Evolutionary conservation across 2,113 vertebrate species (phyloP).

Genomic region (Alligator mississippiensis): DNA sequence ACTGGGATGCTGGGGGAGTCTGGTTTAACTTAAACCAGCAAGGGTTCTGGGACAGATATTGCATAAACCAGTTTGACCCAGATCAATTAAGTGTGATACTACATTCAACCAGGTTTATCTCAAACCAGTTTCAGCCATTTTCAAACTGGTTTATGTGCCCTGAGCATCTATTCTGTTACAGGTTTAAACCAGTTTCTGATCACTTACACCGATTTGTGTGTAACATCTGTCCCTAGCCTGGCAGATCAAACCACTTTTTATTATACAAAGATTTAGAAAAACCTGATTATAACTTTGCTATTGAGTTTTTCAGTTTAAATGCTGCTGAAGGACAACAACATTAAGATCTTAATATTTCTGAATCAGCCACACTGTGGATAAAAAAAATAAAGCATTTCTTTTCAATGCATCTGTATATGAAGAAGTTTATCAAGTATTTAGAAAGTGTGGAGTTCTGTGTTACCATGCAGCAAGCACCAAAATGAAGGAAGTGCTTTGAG

Average conservation of each 20-base stretch:
- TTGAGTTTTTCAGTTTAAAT: not conserved
- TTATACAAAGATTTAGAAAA: not conserved
- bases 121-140: no score
- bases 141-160: no score
- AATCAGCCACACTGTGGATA: not conserved
- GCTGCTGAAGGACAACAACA: not conserved
- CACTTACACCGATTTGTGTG: no score
- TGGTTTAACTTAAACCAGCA: no score
- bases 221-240: no score
- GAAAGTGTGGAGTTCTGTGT: not conserved
- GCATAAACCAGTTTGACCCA: no score
- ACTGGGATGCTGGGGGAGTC: no score
- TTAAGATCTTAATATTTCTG: not conserved
- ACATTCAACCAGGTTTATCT: no score
- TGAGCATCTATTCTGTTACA: no score
- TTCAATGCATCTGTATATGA: not conserved
- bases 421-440: not conserved
- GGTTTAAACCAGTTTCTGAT: no score
- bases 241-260: not conserved
- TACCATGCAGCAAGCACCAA: not conserved
- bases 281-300: not conserved
- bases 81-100: no score
- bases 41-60: no score
- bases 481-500: not conserved
- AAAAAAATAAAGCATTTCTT: not conserved